These are phyloP conservation scores for Hermetia illucens DNA, from an alignment of 1,140 invertebrate genomes.

Conservation along the genomic window DNA sequence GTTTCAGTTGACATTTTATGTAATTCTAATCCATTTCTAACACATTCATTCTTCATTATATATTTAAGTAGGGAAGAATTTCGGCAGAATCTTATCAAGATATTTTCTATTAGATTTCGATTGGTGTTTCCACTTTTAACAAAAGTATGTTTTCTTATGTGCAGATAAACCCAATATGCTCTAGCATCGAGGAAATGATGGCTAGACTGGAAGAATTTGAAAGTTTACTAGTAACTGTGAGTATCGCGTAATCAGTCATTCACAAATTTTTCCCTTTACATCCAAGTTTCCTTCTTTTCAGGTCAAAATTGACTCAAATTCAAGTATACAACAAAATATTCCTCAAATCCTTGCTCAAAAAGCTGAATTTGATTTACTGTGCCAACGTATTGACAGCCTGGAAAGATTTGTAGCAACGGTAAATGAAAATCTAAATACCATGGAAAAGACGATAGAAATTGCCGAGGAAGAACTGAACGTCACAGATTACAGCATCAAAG, in stretches of 20 bases:
- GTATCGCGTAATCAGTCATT: neutral
- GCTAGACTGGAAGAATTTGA: slow-evolving; percentile 25
- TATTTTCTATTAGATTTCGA: too few relatives aligned
- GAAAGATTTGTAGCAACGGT: slow-evolving; percentile 19
- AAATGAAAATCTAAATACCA: slow-evolving; percentile 15
- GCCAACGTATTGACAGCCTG: slow-evolving; percentile 17
- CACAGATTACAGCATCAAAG: slow-evolving; percentile 25
- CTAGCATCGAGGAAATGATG: slow-evolving; percentile 23
- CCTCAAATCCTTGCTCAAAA: slow-evolving; percentile 15
- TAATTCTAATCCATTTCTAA: too few relatives aligned
- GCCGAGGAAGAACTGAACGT: slow-evolving; percentile 24
- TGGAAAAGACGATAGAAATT: slow-evolving; percentile 20
- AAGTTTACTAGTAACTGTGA: slow-evolving; percentile 14
- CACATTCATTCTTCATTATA: too few relatives aligned
- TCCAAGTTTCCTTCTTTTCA: slow-evolving; percentile 6
- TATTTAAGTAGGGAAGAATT: too few relatives aligned
- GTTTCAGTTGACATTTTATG: too few relatives aligned
- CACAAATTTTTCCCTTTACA: slow-evolving; percentile 1
- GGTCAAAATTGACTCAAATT: slow-evolving; percentile 23
- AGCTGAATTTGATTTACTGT: slow-evolving; percentile 15
- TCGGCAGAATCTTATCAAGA: too few relatives aligned
- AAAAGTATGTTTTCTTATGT: too few relatives aligned
- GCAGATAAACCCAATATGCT: slow-evolving; percentile 23
- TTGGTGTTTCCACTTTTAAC: too few relatives aligned
- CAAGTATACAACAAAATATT: slow-evolving; percentile 22